Evolutionary conservation across 2,797 vertebrate genomes (phyloP), one percentile per base, ranked within the genome.

Genomic region (Periparus ater): DNA sequence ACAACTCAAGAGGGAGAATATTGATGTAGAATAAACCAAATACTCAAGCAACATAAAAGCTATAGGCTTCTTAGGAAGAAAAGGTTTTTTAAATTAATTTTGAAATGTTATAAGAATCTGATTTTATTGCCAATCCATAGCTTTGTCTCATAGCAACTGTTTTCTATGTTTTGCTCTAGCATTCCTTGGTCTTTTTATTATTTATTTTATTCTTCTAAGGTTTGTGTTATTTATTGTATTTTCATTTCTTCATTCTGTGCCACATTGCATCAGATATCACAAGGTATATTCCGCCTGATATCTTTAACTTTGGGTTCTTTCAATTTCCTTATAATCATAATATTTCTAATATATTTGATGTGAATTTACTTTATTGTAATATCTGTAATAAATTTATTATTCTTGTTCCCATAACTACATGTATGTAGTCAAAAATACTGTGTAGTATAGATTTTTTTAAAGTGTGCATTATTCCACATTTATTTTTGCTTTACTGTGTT

Each of bases 401-500:
- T 76, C 6, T 3, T 21, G 7, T 29, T 81, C 4, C 22, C 77
- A 34, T n/a, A 61, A 12, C 23, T n/a, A 29, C 1, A 13, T 30
- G 1, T 25, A 57, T 54, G 47, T 66, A 40, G 38, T 36, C 70
- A 50, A 26, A 44, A 60, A 48, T 48, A 65, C 1, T 17, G 7
- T 19, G 2, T 36, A 19, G 15, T 29, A 51, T 40, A 57, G 1
- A 23, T 22, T 65, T 93, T 93, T 55, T 53, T 34, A 7, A 83
- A 36, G 5, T 44, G 7, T 47, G 3, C 0, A 1, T 75, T 63
- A 36, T 29, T 70, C 32, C 2, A 16, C 8, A 3, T 1, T 9
- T 13, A 19, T 86, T 71, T 86, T 36, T 29, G 78, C 16, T 42
- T 42, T 42, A 42, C 23, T 71, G 2, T 44, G 19, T 81, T 87